Percentiles rank a stretch among this genome's conserved stretches.
Evolutionary conservation across 2,888 invertebrate species (phyloP).

Genomic region (Parnassius smintheus): DNA sequence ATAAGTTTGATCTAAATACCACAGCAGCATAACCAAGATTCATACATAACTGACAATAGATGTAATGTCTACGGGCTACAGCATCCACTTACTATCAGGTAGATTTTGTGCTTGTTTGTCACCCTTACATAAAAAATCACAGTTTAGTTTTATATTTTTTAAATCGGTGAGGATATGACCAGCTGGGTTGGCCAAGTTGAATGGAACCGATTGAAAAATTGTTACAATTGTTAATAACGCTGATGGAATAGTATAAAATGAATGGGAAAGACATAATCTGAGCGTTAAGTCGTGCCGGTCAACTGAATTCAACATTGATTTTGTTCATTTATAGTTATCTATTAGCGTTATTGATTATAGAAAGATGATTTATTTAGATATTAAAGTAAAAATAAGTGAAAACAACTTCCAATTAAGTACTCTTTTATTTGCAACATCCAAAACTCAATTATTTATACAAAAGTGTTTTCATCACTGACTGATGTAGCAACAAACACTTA

Average conservation of each 20-base stretch:
- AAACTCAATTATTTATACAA: constrained; percentile 27
- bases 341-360: no score
- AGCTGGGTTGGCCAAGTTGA: no score
- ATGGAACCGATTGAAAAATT: no score
- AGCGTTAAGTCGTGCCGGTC: not conserved
- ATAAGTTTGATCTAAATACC: no score
- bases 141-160: no score
- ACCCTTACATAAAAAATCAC: constrained; percentile 1
- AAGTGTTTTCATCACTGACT: constrained; percentile 12
- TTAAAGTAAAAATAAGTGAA: constrained; percentile 3
- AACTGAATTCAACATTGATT: not conserved
- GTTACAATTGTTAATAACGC: no score
- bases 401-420: constrained; percentile 27
- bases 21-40: no score
- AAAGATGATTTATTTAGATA: not conserved
- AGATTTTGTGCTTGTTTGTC: no score
- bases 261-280: not conserved
- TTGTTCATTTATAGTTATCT: no score
- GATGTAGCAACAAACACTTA: constrained; percentile 6
- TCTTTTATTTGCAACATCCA: constrained; percentile 29
- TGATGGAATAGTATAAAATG: not conserved
- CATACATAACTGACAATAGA: no score
- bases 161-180: no score
- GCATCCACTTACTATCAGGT: not conserved
- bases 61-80: no score